A percentile compares a stretch with the other conserved stretches of the same genome.
These are phyloP conservation scores for Cydia fagiglandana DNA, from an alignment of 1,140 invertebrate species.

Conservation along the genomic window DNA sequence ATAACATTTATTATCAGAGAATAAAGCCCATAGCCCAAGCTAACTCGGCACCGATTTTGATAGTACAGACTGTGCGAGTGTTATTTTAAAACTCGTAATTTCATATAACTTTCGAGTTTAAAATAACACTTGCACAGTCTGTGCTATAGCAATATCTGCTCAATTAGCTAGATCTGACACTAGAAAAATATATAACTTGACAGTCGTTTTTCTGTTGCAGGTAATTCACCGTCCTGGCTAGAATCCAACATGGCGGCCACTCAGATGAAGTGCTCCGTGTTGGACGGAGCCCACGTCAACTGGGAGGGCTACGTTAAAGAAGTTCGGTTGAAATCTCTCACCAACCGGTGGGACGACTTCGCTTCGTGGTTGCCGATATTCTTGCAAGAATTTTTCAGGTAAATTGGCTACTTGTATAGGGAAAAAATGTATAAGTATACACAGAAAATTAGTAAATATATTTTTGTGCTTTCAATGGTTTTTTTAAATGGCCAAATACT, in stretches of 20 bases:
- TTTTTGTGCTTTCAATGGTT: too few species aligned
- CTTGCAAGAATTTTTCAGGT: constrained; percentile 65
- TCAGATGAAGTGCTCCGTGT: constrained; percentile 84
- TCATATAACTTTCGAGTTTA: too few species aligned
- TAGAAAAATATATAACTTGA: background rate
- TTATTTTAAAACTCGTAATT: too few species aligned
- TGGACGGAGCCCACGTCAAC: constrained; percentile 82
- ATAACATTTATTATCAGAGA: too few species aligned
- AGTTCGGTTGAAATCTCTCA: constrained; percentile 81
- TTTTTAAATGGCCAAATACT: too few species aligned
- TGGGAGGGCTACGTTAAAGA: constrained; percentile 88
- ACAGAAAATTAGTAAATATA: too few species aligned
- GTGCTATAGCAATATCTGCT: too few species aligned
- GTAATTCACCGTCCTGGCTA: constrained; percentile 83
- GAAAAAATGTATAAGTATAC: too few species aligned
- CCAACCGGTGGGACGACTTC: constrained; percentile 81
- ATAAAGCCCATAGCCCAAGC: too few species aligned
- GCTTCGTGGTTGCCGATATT: constrained; percentile 81
- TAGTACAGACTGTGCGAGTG: too few species aligned
- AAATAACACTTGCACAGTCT: too few species aligned
- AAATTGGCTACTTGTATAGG: background rate
- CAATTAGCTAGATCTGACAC: background rate
- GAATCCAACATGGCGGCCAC: constrained; percentile 83
- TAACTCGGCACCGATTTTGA: too few species aligned
- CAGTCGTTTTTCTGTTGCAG: background rate